Conservation (phyloP, 2,113 vertebrate genomes). For the Platysteira castanea region DNA sequence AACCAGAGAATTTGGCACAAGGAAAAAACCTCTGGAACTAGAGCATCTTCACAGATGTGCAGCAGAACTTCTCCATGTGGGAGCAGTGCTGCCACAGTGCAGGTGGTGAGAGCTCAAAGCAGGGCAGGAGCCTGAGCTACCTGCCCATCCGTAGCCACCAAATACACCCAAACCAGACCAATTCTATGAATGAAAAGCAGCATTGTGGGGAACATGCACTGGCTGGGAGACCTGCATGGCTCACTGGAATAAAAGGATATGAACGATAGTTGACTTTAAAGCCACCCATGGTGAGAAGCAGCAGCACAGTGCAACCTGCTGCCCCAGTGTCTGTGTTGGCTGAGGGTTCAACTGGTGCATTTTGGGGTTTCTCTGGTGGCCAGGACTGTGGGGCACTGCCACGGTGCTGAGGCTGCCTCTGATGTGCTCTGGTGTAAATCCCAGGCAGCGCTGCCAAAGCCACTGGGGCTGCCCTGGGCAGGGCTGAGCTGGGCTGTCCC, state of each 20-base stretch:
- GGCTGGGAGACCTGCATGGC: not conserved
- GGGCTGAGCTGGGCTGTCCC: not conserved
- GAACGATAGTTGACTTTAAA: not conserved
- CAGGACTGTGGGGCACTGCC: not conserved
- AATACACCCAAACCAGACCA: not conserved
- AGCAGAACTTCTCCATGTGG: not conserved
- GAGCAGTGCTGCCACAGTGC: not conserved
- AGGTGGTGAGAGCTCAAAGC: not conserved
- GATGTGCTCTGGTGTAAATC: not conserved
- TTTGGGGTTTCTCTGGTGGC: not conserved
- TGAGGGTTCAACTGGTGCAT: not conserved
- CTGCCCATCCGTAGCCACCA: not conserved
- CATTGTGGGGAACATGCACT: rapidly evolving
- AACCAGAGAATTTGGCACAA: not conserved
- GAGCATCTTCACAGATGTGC: not conserved
- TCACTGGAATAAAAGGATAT: not conserved
- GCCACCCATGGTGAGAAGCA: not conserved
- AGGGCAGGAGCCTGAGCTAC: not conserved
- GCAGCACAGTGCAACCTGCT: not conserved
- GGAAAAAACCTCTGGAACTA: not conserved
- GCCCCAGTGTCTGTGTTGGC: not conserved
- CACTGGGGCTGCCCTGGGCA: rapidly evolving
- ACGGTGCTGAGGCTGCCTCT: not conserved
- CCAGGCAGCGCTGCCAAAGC: not conserved
- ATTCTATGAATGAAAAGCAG: not conserved